Conservation (phyloP, 2,113 vertebrate genomes). For the Tylochromis polylepis region DNA sequence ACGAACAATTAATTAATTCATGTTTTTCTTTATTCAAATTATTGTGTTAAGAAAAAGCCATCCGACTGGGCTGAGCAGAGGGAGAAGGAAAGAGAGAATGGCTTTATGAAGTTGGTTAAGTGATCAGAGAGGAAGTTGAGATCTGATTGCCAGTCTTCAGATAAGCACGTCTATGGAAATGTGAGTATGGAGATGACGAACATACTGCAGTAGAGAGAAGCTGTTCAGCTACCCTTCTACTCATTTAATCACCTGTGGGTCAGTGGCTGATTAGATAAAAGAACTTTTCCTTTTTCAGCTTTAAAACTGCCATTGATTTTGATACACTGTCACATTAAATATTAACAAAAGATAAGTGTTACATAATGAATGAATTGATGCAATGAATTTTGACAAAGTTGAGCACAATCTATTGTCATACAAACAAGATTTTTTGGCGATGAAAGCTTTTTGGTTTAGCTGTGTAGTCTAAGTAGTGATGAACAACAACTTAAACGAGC, state of each 20-base stretch:
- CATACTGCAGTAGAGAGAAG: background rate
- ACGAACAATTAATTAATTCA: background rate
- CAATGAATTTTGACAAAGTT: background rate
- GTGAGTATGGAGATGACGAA: background rate
- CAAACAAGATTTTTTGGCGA: background rate
- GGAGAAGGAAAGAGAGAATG: background rate
- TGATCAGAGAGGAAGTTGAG: conserved; percentile 18
- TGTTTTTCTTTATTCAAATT: background rate
- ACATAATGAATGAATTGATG: background rate
- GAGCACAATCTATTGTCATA: no score
- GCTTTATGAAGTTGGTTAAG: background rate
- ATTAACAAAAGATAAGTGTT: background rate
- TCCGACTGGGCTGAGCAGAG: background rate
- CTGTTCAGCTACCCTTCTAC: background rate
- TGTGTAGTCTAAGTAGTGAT: background rate
- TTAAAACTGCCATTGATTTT: background rate
- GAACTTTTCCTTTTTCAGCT: background rate
- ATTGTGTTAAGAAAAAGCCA: background rate
- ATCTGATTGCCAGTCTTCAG: conserved; percentile 7
- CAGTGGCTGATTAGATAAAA: background rate
- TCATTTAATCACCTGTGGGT: background rate
- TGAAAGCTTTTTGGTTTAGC: background rate
- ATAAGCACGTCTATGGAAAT: conserved; percentile 38
- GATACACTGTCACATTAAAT: background rate
- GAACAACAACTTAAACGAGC: background rate